These are phyloP conservation scores for Beroe ovata DNA, from an alignment of 37 sponge, comb jelly and placozoan species.

Conservation along the genomic window DNA sequence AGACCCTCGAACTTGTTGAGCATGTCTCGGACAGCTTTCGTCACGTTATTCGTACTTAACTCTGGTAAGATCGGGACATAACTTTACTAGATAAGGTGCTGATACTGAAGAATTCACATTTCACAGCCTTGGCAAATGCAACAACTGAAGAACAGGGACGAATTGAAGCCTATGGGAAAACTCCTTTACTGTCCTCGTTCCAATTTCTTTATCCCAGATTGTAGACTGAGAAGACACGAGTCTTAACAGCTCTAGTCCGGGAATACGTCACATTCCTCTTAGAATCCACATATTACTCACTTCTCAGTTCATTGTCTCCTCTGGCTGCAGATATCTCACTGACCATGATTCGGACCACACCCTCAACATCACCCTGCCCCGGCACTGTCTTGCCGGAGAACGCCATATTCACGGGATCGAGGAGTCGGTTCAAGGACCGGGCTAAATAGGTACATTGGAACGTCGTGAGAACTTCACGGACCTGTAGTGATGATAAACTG, in stretches of 20 bases:
- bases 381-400: conserved; percentile 49
- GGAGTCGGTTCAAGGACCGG: conserved; percentile 47
- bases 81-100: no score
- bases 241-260: conserved; percentile 20
- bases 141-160: no score
- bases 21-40: conserved; percentile 33
- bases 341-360: conserved; percentile 38
- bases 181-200: no score
- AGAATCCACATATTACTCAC: conserved; percentile 29
- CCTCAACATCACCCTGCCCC: background rate
- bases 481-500: background rate
- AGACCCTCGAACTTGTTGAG: conserved; percentile 32
- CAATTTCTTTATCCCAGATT: background rate
- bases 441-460: conserved; percentile 57
- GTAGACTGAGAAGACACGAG: conserved; percentile 12
- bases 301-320: conserved; percentile 56
- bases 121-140: no score
- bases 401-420: conserved; percentile 49
- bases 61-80: background rate
- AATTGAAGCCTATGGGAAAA: no score
- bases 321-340: conserved; percentile 51
- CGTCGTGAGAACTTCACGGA: conserved; percentile 21
- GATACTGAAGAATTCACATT: no score
- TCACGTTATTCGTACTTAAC: conserved; percentile 30
- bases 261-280: background rate